Evolutionary conservation across 2,797 vertebrate genomes (phyloP).

Genomic region (Aphelocoma californica): DNA sequence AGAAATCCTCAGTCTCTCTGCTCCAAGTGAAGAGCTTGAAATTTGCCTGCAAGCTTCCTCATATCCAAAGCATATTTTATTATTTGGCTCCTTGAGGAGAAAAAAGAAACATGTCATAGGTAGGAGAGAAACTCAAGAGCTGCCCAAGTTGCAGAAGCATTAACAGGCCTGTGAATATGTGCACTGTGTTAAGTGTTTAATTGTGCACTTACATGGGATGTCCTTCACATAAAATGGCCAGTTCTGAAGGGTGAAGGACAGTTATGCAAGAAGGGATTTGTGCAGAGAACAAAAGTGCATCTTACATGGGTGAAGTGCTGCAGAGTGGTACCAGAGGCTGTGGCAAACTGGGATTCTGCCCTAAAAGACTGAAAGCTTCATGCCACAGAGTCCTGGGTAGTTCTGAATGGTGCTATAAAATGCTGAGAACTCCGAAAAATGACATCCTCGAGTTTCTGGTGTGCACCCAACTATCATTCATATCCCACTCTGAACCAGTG

Average conservation of each 20-base stretch:
- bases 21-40: not conserved
- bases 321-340: not conserved
- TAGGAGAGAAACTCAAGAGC: not conserved
- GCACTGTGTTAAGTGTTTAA: not conserved
- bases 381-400: not conserved
- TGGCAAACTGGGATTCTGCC: not conserved
- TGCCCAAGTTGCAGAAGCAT: not conserved
- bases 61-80: not conserved
- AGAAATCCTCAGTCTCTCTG: not conserved
- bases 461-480: not conserved
- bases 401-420: not conserved
- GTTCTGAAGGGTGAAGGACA: not conserved
- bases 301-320: not conserved
- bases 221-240: not conserved
- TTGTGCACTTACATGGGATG: not conserved
- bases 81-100: not conserved
- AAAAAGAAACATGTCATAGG: not conserved
- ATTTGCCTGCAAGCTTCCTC: not conserved
- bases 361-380: not conserved
- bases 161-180: not conserved
- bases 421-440: not conserved
- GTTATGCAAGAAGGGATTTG: not conserved
- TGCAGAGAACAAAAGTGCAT: not conserved
- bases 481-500: not conserved
- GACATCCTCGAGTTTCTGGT: not conserved